Percentiles rank a stretch among this genome's conserved stretches.
phyloP scores from a whole-genome alignment of 2,797 vertebrate genomes.

The Pangasius djambal region DNA sequence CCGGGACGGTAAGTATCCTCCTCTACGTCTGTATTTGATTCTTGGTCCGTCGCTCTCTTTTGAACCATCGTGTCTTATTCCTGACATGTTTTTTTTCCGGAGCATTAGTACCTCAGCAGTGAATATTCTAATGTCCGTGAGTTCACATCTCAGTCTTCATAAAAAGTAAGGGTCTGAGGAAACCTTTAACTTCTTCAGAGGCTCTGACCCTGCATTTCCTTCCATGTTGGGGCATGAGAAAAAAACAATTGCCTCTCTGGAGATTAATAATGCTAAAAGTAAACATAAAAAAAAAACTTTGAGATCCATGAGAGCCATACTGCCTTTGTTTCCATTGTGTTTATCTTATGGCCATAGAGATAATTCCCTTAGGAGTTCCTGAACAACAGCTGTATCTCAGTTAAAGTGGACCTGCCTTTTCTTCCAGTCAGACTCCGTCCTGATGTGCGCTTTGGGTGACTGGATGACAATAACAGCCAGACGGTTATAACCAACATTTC shows the following conservation, averaged over 20 bases:
- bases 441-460: conserved; percentile 5
- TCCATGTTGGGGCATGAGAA: background rate
- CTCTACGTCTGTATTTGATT: background rate
- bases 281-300: no score
- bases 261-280: conserved; percentile 7
- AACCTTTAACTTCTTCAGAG: background rate
- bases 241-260: background rate
- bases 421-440: background rate
- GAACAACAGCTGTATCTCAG: background rate
- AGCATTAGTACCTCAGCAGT: background rate
- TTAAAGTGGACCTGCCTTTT: conserved; percentile 22
- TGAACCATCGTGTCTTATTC: background rate
- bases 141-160: background rate
- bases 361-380: background rate
- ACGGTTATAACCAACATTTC: conserved; percentile 18
- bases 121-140: background rate
- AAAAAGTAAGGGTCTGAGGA: background rate
- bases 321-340: background rate
- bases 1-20: conserved; percentile 80
- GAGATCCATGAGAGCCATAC: background rate
- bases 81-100: no score
- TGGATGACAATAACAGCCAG: conserved; percentile 1
- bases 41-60: background rate
- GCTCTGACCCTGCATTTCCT: background rate
- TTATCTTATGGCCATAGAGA: background rate